Evolutionary conservation across 1,140 invertebrate species (phyloP).

Genomic region (Zophobas morio): DNA sequence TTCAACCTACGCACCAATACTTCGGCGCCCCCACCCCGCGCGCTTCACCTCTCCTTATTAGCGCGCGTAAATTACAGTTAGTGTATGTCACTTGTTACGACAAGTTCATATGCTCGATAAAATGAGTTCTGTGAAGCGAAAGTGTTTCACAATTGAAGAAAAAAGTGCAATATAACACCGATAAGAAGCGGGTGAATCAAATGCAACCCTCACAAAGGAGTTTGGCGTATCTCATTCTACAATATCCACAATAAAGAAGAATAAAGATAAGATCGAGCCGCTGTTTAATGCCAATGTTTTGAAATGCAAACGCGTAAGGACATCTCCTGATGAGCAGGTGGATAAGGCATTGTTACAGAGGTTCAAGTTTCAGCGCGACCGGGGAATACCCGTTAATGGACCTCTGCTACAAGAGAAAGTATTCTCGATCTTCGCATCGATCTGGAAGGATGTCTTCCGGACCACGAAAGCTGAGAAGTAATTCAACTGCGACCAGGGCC

Average conservation of each 20-base stretch:
- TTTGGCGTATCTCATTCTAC: conserved; percentile 60
- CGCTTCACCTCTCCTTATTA: too few species aligned
- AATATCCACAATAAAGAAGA: conserved; percentile 62
- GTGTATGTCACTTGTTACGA: too few species aligned
- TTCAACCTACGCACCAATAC: too few species aligned
- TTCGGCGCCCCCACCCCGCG: too few species aligned
- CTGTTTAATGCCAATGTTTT: conserved; percentile 58
- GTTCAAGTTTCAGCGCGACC: conserved; percentile 49
- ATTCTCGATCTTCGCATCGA: too few species aligned
- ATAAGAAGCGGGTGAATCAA: conserved; percentile 58
- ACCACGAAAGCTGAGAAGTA: too few species aligned
- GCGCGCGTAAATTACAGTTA: too few species aligned
- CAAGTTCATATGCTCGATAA: too few species aligned
- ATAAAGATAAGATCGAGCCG: conserved; percentile 58
- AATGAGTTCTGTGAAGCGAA: neutral
- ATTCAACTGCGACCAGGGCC: too few species aligned
- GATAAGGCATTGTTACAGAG: conserved; percentile 48
- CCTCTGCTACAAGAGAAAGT: conserved; percentile 7
- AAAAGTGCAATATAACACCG: conserved; percentile 38
- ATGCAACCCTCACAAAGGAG: conserved; percentile 50
- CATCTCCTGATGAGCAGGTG: neutral
- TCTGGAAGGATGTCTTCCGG: too few species aligned
- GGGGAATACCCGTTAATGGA: conserved; percentile 47
- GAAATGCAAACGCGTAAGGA: conserved; percentile 59
- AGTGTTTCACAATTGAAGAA: conserved; percentile 16